Evolutionary conservation across 2,888 invertebrate species (phyloP), one percentile per base, ranked within the genome.

Genomic region (Athalia circularis): DNA sequence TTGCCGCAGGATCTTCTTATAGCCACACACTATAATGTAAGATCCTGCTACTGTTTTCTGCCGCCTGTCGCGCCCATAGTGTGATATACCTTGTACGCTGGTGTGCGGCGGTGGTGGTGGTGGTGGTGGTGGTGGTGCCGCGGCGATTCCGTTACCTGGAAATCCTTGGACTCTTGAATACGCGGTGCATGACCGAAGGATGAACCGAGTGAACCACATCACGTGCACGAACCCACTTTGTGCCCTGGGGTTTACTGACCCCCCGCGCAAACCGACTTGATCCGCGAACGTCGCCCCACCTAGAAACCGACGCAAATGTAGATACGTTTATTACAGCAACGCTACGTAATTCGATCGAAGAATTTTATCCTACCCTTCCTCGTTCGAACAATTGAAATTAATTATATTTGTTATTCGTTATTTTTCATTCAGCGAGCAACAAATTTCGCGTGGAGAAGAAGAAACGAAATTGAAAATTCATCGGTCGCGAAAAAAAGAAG

Each of bases 131-230:
- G 64, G 64, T 7, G 11, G 13, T 13, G 62, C 7, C 62, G 62
- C 13, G n/a, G 62, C 13, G 13, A 62, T 65, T 3, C 70, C 70
- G 57, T 70, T 70, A 70, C 70, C 48, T 54, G 54, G 11, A n/a
- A 54, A 70, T 70, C 70, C 57, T 57, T 57, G 43, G 70, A 6
- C 70, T 54, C 54, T 54, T 43, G 43, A 45, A 67, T 67, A 67
- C 50, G 54, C 54, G 70, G 45, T 57, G 45, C 70, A 57, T 57
- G 70, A 43, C 54, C 67, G 54, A 70, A 43, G 70, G 52, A 70
- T 70, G 57, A 70, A 70, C 70, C 54, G 57, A 70, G 70, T 54
- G 70, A 70, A 70, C 70, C 70, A 45, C 57, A 70, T 70, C 70
- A 70, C 70, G 70, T 70, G 70, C 54, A 9, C 54, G 11, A 43